phyloP scores from a whole-genome alignment of 2,888 invertebrate genomes.

The Chromoteleia sp. region DNA sequence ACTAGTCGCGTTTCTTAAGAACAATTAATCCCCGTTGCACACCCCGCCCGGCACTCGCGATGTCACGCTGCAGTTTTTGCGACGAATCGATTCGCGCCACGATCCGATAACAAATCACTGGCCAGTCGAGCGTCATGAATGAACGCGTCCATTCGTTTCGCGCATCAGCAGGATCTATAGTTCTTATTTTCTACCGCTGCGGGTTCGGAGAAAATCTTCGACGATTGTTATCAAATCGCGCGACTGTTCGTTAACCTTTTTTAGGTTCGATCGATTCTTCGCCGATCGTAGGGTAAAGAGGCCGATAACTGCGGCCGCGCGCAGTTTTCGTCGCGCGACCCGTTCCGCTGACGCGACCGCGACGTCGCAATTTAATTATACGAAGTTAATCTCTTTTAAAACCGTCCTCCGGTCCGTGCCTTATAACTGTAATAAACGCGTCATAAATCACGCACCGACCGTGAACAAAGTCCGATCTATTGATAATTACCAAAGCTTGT shows the following conservation, averaged over 20 bases:
- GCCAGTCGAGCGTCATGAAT: slow-evolving; percentile 52
- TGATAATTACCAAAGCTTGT: slow-evolving; percentile 39
- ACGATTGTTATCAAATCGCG: slow-evolving; percentile 8
- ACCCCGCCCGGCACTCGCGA: slow-evolving; percentile 1
- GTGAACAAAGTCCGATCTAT: slow-evolving; percentile 32
- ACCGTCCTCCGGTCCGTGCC: slow-evolving; percentile 19
- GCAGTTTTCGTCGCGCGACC: not conserved
- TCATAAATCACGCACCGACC: slow-evolving; percentile 38
- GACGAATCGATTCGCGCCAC: slow-evolving; percentile 53
- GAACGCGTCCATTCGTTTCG: slow-evolving; percentile 60
- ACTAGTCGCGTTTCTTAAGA: slow-evolving; percentile 33
- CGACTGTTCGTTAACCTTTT: not conserved
- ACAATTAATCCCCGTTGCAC: slow-evolving; percentile 42
- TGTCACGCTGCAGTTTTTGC: slow-evolving; percentile 55
- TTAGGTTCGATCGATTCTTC: too few species aligned
- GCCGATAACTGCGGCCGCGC: too few species aligned
- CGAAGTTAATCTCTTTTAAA: slow-evolving; percentile 35
- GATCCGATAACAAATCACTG: slow-evolving; percentile 60
- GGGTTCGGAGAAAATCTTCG: not conserved
- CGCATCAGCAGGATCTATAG: slow-evolving; percentile 49
- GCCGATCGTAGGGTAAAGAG: too few species aligned
- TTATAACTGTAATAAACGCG: slow-evolving; percentile 41
- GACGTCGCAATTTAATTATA: slow-evolving; percentile 18
- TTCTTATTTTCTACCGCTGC: slow-evolving; percentile 23
- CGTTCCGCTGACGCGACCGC: too few species aligned